A percentile compares a stretch with the other conserved stretches of the same genome.
phyloP scores from a whole-genome alignment of 2,888 invertebrate species.

The Encarsia formosa region DNA sequence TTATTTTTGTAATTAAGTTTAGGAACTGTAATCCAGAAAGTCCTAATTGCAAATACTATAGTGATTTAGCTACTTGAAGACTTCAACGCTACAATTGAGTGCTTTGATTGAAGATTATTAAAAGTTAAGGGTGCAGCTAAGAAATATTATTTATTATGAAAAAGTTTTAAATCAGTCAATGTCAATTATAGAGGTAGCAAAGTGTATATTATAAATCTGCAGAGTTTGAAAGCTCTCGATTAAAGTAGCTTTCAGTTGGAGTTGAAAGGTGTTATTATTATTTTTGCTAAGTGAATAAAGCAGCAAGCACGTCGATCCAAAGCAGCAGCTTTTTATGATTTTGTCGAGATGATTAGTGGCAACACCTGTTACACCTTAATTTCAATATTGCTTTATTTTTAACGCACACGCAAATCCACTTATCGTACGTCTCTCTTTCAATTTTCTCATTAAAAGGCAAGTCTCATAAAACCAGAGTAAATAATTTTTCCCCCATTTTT shows the following conservation, averaged over 20 bases:
- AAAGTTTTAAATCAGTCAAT: no score
- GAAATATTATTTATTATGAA: no score
- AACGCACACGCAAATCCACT: conserved; percentile 13
- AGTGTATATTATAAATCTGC: neutral
- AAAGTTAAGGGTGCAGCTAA: no score
- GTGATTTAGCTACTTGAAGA: no score
- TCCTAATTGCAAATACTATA: no score
- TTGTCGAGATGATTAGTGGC: conserved; percentile 25
- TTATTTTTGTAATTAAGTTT: no score
- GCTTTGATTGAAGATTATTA: no score
- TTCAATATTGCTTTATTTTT: conserved; percentile 20
- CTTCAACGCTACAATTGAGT: no score
- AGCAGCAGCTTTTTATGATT: conserved; percentile 22
- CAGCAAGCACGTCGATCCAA: conserved; percentile 12
- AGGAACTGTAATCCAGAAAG: no score
- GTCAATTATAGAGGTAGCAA: no score
- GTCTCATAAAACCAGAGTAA: conserved; percentile 8
- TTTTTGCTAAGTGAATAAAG: conserved; percentile 12
- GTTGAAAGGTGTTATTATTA: conserved; percentile 20
- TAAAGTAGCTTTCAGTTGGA: conserved; percentile 3
- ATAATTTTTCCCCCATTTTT: neutral
- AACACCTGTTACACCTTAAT: conserved; percentile 24
- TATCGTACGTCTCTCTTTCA: neutral
- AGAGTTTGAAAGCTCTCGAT: conserved; percentile 8
- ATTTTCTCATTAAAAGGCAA: neutral